Evolutionary conservation across 1,140 invertebrate genomes (phyloP), one percentile per base, ranked within the genome.

Genomic region (Pseudachorutes palmiensis): DNA sequence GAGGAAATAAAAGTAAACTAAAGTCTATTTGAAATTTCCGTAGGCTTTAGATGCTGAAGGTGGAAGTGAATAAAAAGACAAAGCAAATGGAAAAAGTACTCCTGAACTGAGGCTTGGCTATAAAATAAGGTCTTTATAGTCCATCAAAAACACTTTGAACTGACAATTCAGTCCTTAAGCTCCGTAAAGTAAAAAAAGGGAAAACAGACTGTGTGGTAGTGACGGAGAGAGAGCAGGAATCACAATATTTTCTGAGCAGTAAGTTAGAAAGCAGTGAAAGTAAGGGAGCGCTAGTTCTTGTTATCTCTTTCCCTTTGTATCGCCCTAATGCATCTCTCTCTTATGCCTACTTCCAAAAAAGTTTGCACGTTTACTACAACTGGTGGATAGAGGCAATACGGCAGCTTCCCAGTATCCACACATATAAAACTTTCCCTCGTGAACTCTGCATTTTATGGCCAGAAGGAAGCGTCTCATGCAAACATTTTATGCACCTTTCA

Each of bases 91-190:
- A 55, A 24, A 55, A 55, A 55, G 51, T 55, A 55, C 5, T 55
- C 24, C 24, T 55, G 24, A 55, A 24, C 51, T 55, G 12, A 24
- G 51, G 51, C 24, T 5, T 16, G 33, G 66, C 61, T 62, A 63
- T 67, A 67, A 67, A 67, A 67, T 62, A 28, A 51, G 48, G 60
- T 36, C 66, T 67, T 67, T 67, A 62, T 67, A 67, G 66, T 62
- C 66, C 60, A 67, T 67, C 66, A 67, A 67, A 67, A 67, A 67
- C 66, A 67, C 66, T 67, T 67, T 67, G 60, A 67, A 36, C 55
- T n/a, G 59, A 67, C 59, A 62, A 62, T 67, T 67, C 41, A 32
- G 48, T 41, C 32, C 64, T 60, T 29, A 61, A 58, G 55, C 33
- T 65, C 57, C 45, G 16, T 33, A 64, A 49, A 65, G 64, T 65